A percentile compares a stretch with the other conserved stretches of the same genome.
phyloP scores from a whole-genome alignment of 2,113 vertebrate genomes.

The Fulmarus glacialis region DNA sequence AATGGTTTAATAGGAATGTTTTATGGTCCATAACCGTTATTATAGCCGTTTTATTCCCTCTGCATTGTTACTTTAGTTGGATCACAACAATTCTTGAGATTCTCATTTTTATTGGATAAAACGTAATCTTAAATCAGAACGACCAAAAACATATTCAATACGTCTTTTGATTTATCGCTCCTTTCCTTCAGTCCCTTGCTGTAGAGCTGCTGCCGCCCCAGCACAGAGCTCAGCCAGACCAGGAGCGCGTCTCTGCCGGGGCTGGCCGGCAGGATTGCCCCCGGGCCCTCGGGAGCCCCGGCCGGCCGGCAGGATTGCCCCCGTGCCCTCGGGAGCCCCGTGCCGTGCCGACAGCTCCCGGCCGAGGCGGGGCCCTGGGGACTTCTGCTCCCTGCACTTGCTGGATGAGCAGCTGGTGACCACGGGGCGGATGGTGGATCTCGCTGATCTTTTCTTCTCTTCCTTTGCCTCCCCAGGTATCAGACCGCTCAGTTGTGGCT shows the following conservation, averaged over 20 bases:
- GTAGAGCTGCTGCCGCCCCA: neutral
- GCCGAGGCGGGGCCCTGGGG: neutral
- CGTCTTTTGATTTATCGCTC: constrained; percentile 53
- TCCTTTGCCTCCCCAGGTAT: constrained; percentile 80
- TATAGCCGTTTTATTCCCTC: constrained; percentile 80
- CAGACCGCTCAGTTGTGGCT: constrained; percentile 94
- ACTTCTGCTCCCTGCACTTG: neutral
- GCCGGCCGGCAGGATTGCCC: neutral
- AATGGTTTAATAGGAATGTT: constrained; percentile 84
- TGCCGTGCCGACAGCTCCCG: neutral
- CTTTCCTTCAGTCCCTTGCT: neutral
- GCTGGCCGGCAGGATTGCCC: neutral
- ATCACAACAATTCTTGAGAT: constrained; percentile 75
- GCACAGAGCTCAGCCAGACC: neutral
- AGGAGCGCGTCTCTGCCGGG: neutral
- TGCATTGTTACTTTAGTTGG: constrained; percentile 81
- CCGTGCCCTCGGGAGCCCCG: neutral
- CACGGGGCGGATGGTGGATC: fast-evolving
- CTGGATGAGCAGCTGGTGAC: neutral
- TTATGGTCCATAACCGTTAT: constrained; percentile 83
- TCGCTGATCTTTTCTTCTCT: neutral
- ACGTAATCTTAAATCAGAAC: constrained; percentile 73
- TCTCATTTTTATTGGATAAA: constrained; percentile 72
- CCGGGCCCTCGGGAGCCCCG: neutral
- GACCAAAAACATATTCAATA: constrained; percentile 67